Conservation (phyloP, 2,797 vertebrate genomes). For the Darevskia nairensis region DNA sequence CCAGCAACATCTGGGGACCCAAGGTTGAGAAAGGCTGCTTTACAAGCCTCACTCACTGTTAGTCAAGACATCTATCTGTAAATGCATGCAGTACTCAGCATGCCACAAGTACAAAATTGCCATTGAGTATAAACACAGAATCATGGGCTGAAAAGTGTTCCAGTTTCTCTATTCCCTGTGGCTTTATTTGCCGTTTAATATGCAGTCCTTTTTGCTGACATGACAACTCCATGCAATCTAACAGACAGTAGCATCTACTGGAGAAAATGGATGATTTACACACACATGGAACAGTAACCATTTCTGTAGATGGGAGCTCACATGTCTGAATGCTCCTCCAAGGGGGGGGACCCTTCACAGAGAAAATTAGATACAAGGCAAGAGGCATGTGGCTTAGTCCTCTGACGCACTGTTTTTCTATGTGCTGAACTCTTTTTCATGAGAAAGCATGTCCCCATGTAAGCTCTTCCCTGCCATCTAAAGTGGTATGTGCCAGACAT, state of each 20-base stretch:
- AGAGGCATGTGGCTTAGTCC: not conserved
- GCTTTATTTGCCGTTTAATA: not conserved
- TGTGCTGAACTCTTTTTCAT: not conserved
- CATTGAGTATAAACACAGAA: not conserved
- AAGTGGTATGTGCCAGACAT: not conserved
- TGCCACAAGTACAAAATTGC: not conserved
- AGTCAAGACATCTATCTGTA: not conserved
- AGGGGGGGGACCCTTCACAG: not conserved
- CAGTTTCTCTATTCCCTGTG: not conserved
- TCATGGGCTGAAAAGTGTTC: not conserved
- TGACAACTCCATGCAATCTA: not conserved
- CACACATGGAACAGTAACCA: not conserved
- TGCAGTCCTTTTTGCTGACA: not conserved
- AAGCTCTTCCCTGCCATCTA: not conserved
- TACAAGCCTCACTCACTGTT: not conserved
- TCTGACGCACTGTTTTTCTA: not conserved
- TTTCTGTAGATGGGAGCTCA: not conserved
- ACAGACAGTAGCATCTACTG: not conserved
- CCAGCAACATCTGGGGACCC: too few species aligned
- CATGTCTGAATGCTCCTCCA: not conserved
- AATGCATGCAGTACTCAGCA: not conserved
- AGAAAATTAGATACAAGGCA: not conserved
- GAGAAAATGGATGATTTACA: slow-evolving; percentile 1
- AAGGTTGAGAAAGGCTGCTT: not conserved
- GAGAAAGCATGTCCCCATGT: not conserved